phyloP scores from a whole-genome alignment of 2,113 vertebrate species.

The Embiotoca jacksoni region DNA sequence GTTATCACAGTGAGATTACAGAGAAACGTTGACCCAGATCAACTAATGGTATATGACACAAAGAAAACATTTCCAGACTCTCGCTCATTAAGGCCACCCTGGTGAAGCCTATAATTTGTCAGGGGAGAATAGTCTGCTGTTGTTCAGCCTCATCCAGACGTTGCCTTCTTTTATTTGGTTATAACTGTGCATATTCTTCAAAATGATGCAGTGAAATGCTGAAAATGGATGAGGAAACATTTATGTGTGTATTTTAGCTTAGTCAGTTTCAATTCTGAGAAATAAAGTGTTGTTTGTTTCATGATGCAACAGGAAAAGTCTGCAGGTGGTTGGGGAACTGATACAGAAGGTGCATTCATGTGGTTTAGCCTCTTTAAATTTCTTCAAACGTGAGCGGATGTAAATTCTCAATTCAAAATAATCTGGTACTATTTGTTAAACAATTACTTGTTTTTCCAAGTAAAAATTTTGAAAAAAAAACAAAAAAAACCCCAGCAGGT shows the following conservation, averaged over 20 bases:
- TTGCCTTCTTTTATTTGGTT: not conserved
- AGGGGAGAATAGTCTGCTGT: not conserved
- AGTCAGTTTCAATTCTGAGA: slow-evolving; percentile 19
- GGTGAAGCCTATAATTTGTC: slow-evolving; percentile 37
- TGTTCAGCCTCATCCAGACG: not conserved
- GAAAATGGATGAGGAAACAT: no score
- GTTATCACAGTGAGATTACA: slow-evolving; percentile 74
- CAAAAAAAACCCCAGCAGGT: no score
- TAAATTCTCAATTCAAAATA: not conserved
- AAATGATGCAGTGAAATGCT: not conserved
- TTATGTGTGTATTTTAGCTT: not conserved
- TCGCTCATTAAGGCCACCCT: slow-evolving; percentile 67
- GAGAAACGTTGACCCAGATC: slow-evolving; percentile 76
- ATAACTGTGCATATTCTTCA: not conserved
- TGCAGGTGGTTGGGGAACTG: slow-evolving; percentile 70
- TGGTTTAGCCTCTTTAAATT: slow-evolving; percentile 49
- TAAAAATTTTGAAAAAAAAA: no score
- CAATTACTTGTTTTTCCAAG: no score
- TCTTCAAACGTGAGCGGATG: slow-evolving; percentile 10
- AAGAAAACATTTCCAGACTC: slow-evolving; percentile 76
- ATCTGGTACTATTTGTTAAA: no score
- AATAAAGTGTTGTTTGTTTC: slow-evolving; percentile 66
- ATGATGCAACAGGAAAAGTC: slow-evolving; percentile 58
- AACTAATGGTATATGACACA: slow-evolving; percentile 72
- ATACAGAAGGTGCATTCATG: slow-evolving; percentile 78